Base-by-base conservation (phyloP, 2,797 vertebrate species). In the Lindbergichthys nudifrons region DNA sequence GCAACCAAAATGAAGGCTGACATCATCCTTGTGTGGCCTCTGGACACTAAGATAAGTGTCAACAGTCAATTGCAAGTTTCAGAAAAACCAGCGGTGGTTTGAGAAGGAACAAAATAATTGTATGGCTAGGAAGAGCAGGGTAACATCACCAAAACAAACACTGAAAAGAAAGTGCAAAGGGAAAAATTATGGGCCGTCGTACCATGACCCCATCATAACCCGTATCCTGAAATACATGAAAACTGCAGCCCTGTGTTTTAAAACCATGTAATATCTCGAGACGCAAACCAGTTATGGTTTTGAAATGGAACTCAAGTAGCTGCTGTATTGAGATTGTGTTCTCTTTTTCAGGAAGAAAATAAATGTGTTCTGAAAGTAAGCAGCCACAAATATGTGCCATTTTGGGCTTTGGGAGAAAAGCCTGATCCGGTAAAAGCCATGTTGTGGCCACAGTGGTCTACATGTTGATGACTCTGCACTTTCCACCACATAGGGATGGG, bases 101-200 rank as follows among this genome's bases (percentile, higher is more conserved):
- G 46, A 77, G 82, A 80, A 88, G 76, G 88, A 92, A 91, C 88
- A 88, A 90, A 92, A 92, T 90, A 91, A 92, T 91, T 90, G 87
- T 72, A 91, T 0, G 19, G 73, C 75, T 81, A 50, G 51, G 46
- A 86, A 72, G 52, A 81, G 56, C 73, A 86, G 69, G 70, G 76
- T 72, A 89, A 73, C 82, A 84, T 89, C 84, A 88, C 70, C 69
- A 88, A 85, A 90, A 87, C 80, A 85, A 86, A 88, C 85, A 88
- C 65, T 56, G 64, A 65, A 84, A 84, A 88, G 87, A 75, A 86
- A 77, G 48, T 69, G 56, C 73, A 32, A 48, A 62, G 68, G 54
- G 75, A 68, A 73, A 82, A 83, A 86, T 83, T 70, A 85, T 72
- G 79, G 76, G 66, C 73, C 80, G 64, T 73, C 41, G 64, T 21